phyloP scores from a whole-genome alignment of 2,113 vertebrate species.

The Thalassoma bifasciatum region DNA sequence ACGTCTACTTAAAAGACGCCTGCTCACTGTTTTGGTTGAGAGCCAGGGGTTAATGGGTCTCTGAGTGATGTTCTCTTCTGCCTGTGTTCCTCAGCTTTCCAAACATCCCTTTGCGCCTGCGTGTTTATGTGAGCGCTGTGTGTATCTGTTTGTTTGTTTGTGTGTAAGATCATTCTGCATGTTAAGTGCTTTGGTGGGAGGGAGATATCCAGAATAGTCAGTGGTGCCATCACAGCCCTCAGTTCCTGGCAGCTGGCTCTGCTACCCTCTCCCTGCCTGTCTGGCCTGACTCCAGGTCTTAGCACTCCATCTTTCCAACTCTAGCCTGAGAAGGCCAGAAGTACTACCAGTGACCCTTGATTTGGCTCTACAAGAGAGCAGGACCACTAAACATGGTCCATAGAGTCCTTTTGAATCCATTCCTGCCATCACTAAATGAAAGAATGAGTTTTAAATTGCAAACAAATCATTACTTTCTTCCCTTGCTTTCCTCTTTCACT shows the following conservation, averaged over 20 bases:
- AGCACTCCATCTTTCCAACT: conserved; percentile 48
- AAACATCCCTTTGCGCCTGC: conserved; percentile 56
- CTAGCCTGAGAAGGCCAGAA: conserved; percentile 36
- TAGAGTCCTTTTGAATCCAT: conserved; percentile 51
- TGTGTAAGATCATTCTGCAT: conserved; percentile 63
- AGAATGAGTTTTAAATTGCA: conserved; percentile 59
- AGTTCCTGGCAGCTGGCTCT: conserved; percentile 63
- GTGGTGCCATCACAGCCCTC: conserved; percentile 57
- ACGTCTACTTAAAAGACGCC: conserved; percentile 63
- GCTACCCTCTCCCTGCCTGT: conserved; percentile 53
- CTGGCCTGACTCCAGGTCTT: conserved; percentile 57
- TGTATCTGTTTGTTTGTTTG: conserved; percentile 64
- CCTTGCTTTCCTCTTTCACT: conserved; percentile 23
- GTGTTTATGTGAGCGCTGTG: conserved; percentile 68
- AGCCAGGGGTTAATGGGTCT: conserved; percentile 79
- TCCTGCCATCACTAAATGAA: conserved; percentile 61
- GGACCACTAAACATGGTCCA: conserved; percentile 56
- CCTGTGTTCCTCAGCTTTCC: conserved; percentile 62
- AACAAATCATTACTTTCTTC: conserved; percentile 60
- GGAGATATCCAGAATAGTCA: conserved; percentile 58
- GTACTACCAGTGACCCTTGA: conserved; percentile 52
- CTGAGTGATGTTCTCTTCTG: conserved; percentile 73
- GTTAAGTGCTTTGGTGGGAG: conserved; percentile 71
- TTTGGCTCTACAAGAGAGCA: conserved; percentile 44
- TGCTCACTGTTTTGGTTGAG: conserved; percentile 70